Conservation (phyloP, 2,888 invertebrate genomes). For the Rhagonycha fulva region DNA sequence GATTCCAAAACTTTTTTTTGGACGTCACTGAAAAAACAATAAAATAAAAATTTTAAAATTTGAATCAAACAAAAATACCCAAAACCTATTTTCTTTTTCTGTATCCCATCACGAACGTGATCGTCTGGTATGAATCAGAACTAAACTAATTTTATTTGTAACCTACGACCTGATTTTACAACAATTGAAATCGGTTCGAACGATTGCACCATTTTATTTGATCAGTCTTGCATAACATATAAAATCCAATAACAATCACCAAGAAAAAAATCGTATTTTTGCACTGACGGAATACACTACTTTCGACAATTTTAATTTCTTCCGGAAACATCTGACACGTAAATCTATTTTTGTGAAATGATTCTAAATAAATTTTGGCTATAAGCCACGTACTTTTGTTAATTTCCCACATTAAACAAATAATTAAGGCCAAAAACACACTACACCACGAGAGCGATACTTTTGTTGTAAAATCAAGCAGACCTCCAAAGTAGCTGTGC, state of each 20-base stretch:
- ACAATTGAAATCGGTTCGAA: constrained; percentile 21
- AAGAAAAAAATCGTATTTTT: background rate
- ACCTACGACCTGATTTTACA: constrained; percentile 15
- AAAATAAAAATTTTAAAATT: background rate
- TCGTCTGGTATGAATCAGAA: background rate
- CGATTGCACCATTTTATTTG: constrained; percentile 21
- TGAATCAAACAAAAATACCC: background rate
- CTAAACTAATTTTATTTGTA: constrained; percentile 2
- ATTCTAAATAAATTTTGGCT: background rate
- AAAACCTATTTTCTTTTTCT: background rate
- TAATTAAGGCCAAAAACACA: background rate
- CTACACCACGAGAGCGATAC: background rate
- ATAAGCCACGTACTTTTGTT: background rate
- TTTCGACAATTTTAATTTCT: background rate
- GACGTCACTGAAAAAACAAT: constrained; percentile 48
- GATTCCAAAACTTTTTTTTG: constrained; percentile 69
- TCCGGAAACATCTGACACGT: background rate
- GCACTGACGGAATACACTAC: background rate
- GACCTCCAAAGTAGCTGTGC: background rate
- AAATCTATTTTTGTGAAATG: background rate
- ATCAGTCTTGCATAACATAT: constrained; percentile 22
- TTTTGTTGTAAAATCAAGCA: background rate
- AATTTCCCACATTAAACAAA: background rate
- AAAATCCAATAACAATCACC: background rate
- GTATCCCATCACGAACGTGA: background rate